Percentiles rank a stretch among this genome's conserved stretches.
These are phyloP conservation scores for Eretmocerus hayati DNA, from an alignment of 2,888 invertebrate species.

Conservation along the genomic window DNA sequence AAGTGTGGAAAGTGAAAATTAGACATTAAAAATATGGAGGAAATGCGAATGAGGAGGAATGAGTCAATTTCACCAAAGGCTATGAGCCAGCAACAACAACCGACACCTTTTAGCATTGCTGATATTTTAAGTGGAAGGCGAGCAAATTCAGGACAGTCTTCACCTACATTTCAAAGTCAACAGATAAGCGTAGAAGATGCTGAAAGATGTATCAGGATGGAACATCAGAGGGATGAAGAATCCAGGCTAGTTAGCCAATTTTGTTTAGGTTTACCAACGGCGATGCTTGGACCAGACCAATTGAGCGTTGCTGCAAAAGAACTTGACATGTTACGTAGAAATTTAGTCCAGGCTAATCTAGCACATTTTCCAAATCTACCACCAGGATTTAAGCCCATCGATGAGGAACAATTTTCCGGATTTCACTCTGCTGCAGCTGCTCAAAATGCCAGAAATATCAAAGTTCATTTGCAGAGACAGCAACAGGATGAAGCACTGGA, in stretches of 20 bases:
- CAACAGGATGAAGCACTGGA: slow-evolving; percentile 45
- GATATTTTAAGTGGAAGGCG: slow-evolving; percentile 39
- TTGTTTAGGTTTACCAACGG: neutral
- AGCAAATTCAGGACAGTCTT: slow-evolving; percentile 8
- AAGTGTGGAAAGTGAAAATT: too few species aligned
- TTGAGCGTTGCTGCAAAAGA: slow-evolving; percentile 37
- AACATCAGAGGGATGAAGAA: neutral
- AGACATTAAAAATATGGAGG: too few species aligned
- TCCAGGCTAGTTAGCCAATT: slow-evolving; percentile 28
- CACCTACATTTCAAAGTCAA: neutral
- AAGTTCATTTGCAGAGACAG: slow-evolving; percentile 6
- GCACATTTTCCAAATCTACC: too few species aligned
- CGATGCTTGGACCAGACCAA: slow-evolving; percentile 34
- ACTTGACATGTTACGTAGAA: slow-evolving; percentile 38
- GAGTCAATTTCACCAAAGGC: slow-evolving; percentile 29
- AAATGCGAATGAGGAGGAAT: neutral
- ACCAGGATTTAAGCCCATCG: slow-evolving; percentile 33
- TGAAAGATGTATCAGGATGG: neutral
- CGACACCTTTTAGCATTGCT: slow-evolving; percentile 44
- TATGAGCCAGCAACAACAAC: slow-evolving; percentile 32
- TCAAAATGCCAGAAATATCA: slow-evolving; percentile 14
- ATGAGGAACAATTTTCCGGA: slow-evolving; percentile 27
- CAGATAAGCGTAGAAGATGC: neutral
- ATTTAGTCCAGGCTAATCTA: slow-evolving; percentile 38
- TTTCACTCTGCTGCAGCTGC: too few species aligned